Evolutionary conservation across 2,888 invertebrate genomes (phyloP).

Genomic region (Nemapogon koenigi): DNA sequence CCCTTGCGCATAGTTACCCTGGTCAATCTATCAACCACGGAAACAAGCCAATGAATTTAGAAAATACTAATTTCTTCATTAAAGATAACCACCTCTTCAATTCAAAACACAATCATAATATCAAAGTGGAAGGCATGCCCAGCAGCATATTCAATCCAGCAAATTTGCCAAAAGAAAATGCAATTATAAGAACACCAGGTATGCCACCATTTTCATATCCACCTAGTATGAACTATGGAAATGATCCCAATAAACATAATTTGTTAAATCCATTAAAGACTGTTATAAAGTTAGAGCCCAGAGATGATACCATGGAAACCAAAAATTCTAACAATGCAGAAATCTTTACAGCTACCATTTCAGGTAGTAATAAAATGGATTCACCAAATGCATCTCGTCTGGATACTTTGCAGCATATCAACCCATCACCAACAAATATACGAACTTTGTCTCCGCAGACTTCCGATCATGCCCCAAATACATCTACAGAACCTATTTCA

Average conservation of each 20-base stretch:
- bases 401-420: slow-evolving; percentile 49
- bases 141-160: slow-evolving; percentile 50
- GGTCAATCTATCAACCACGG: slow-evolving; percentile 37
- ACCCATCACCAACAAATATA: slow-evolving; percentile 49
- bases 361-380: slow-evolving; percentile 47
- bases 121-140: slow-evolving; percentile 51
- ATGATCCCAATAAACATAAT: slow-evolving; percentile 51
- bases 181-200: slow-evolving; percentile 42
- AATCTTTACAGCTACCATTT: slow-evolving; percentile 57
- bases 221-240: slow-evolving; percentile 41
- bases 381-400: slow-evolving; percentile 46
- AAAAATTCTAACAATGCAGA: slow-evolving; percentile 55
- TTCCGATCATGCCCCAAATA: slow-evolving; percentile 44
- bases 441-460: slow-evolving; percentile 47
- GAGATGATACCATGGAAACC: slow-evolving; percentile 52
- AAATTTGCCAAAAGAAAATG: slow-evolving; percentile 48
- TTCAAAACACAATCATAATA: slow-evolving; percentile 45
- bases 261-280: slow-evolving; percentile 55
- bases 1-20: slow-evolving; percentile 48
- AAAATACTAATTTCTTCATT: slow-evolving; percentile 54
- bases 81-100: slow-evolving; percentile 55
- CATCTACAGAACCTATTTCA: slow-evolving; percentile 51
- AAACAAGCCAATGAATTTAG: slow-evolving; percentile 50
- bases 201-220: slow-evolving; percentile 49
- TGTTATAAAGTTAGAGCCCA: slow-evolving; percentile 56